These are phyloP conservation scores for Pandemis heparana DNA, from an alignment of 2,888 invertebrate genomes.

Conservation along the genomic window DNA sequence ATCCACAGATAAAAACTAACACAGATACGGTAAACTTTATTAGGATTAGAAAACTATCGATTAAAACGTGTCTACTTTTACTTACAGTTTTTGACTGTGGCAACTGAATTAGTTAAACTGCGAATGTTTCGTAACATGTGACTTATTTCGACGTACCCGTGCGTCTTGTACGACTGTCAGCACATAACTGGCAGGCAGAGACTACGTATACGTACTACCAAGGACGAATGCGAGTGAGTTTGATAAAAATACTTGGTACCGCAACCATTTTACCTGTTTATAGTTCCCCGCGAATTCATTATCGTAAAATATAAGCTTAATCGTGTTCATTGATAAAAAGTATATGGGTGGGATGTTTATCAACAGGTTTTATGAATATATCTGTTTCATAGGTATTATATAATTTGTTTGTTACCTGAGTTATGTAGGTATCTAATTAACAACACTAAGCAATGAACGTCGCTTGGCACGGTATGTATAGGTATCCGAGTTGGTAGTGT, in stretches of 20 bases:
- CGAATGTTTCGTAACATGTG: slow-evolving; percentile 26
- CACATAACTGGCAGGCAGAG: slow-evolving; percentile 1
- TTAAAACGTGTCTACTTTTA: background rate
- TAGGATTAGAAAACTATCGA: background rate
- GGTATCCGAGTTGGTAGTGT: background rate
- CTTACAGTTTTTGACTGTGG: slow-evolving; percentile 25
- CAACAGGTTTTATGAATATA: background rate
- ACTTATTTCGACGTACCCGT: background rate
- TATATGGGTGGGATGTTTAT: background rate
- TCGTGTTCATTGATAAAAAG: background rate
- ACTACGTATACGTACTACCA: background rate
- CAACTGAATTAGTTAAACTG: slow-evolving; percentile 19
- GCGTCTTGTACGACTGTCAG: background rate
- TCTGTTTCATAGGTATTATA: background rate
- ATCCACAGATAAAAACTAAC: background rate
- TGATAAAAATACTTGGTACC: background rate
- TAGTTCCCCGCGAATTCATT: background rate
- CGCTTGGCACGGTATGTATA: background rate
- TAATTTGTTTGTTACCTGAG: background rate
- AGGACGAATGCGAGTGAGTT: background rate
- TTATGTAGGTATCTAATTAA: background rate
- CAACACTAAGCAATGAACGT: background rate
- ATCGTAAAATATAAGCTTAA: background rate
- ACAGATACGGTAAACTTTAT: background rate
- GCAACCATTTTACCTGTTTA: background rate